These are phyloP conservation scores for Tapirus terrestris DNA, from an alignment of 2,113 vertebrate genomes.

Conservation along the genomic window DNA sequence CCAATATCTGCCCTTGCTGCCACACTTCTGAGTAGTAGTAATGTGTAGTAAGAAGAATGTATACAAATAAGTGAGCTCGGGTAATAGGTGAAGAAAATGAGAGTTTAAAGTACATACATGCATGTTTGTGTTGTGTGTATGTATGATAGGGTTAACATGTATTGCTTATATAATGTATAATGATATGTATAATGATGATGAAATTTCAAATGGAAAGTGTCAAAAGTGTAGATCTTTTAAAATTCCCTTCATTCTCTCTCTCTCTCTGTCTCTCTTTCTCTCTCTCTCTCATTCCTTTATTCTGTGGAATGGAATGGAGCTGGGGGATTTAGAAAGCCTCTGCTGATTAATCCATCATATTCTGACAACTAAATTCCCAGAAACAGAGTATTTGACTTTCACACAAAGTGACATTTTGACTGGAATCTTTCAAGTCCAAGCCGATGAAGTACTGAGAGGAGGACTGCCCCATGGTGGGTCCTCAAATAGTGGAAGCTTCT, in stretches of 20 bases:
- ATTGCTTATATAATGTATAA: background rate
- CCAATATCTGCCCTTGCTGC: background rate
- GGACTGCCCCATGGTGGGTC: background rate
- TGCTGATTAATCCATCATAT: constrained; percentile 67
- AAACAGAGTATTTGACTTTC: constrained; percentile 77
- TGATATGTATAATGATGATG: background rate
- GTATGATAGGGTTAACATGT: background rate
- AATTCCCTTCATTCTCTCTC: background rate
- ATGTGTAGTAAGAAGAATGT: background rate
- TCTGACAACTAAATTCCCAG: constrained; percentile 73
- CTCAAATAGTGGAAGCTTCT: background rate
- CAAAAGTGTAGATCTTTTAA: background rate
- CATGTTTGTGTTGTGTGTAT: background rate
- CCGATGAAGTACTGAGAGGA: background rate
- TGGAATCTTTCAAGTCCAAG: constrained; percentile 71
- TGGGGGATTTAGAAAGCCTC: constrained; percentile 1
- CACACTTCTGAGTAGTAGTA: background rate
- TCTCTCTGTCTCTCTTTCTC: background rate
- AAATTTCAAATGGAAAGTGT: background rate
- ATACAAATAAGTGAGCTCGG: background rate
- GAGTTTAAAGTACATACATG: background rate
- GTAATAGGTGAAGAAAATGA: background rate
- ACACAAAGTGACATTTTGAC: constrained; percentile 76
- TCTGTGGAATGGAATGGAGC: background rate
- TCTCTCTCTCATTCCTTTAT: background rate